Percentiles rank a stretch among this genome's conserved stretches.
Conservation (phyloP, 2,797 vertebrate genomes). For the Ammospiza maritima region DNA sequence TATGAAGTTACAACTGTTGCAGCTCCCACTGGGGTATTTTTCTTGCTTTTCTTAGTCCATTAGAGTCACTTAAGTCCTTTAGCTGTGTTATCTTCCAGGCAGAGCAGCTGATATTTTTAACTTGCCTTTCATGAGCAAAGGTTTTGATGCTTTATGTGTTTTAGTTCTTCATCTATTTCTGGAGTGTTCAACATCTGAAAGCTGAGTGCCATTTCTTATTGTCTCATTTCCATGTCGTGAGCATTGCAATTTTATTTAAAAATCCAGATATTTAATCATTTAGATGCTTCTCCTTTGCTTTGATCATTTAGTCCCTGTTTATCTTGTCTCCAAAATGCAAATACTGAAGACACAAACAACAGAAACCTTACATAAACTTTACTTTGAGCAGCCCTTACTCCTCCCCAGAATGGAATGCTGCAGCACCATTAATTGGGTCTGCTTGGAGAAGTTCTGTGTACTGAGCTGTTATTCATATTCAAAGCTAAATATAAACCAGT, state of each 20-base stretch:
- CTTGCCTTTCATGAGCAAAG: slow-evolving; percentile 44
- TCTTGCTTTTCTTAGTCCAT: neutral
- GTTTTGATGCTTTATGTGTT: slow-evolving; percentile 21
- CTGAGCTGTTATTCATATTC: slow-evolving; percentile 38
- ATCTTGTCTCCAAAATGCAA: slow-evolving; percentile 9
- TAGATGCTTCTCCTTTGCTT: neutral
- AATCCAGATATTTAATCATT: slow-evolving; percentile 7
- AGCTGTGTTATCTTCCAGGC: slow-evolving; percentile 11
- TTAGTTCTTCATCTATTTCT: slow-evolving; percentile 45
- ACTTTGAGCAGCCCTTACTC: neutral
- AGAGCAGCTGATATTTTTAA: slow-evolving; percentile 51
- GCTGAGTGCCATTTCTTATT: neutral
- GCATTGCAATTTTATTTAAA: neutral
- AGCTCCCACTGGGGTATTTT: neutral
- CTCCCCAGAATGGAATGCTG: neutral
- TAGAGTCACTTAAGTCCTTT: slow-evolving; percentile 8
- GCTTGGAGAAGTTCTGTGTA: slow-evolving; percentile 31
- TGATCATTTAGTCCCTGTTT: neutral
- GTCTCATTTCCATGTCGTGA: neutral
- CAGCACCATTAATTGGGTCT: neutral
- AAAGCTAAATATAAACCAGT: slow-evolving; percentile 55
- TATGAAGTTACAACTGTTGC: neutral
- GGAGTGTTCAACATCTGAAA: neutral
- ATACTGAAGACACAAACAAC: neutral
- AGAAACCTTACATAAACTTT: neutral